phyloP scores from a whole-genome alignment of 2,888 invertebrate genomes.

The Onchidella celtica region DNA sequence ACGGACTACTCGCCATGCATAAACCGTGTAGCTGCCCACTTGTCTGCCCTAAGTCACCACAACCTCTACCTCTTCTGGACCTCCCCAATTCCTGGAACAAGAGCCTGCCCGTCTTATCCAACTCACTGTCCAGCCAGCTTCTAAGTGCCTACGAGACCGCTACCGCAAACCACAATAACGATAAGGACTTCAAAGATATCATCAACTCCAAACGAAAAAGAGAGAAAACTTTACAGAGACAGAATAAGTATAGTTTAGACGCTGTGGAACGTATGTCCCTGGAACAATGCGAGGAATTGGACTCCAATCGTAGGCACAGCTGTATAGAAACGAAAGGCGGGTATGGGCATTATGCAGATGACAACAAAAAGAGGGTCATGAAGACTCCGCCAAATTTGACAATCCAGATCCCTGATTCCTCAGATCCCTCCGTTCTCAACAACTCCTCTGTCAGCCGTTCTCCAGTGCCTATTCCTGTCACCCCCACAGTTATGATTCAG shows the following conservation, averaged over 20 bases:
- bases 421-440: constrained; percentile 1
- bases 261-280: neutral
- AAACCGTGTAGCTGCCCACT: constrained; percentile 54
- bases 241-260: neutral
- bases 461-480: constrained; percentile 58
- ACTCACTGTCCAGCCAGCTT: constrained; percentile 41
- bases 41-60: constrained; percentile 42
- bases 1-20: constrained; percentile 35
- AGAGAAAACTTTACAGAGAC: neutral
- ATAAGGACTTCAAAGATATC: constrained; percentile 39
- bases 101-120: constrained; percentile 53
- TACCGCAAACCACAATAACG: neutral
- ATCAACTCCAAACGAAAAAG: constrained; percentile 37
- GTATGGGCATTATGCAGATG: neutral
- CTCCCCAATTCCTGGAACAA: constrained; percentile 54
- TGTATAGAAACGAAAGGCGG: no score
- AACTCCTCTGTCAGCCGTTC: constrained; percentile 20
- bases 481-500: constrained; percentile 58
- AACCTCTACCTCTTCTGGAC: constrained; percentile 48
- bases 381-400: constrained; percentile 47
- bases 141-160: constrained; percentile 44
- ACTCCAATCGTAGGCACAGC: constrained; percentile 1
- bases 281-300: neutral
- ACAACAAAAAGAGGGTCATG: neutral
- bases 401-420: constrained; percentile 34